Evolutionary conservation across 1,140 invertebrate genomes (phyloP).

Genomic region (Helicoverpa armigera): DNA sequence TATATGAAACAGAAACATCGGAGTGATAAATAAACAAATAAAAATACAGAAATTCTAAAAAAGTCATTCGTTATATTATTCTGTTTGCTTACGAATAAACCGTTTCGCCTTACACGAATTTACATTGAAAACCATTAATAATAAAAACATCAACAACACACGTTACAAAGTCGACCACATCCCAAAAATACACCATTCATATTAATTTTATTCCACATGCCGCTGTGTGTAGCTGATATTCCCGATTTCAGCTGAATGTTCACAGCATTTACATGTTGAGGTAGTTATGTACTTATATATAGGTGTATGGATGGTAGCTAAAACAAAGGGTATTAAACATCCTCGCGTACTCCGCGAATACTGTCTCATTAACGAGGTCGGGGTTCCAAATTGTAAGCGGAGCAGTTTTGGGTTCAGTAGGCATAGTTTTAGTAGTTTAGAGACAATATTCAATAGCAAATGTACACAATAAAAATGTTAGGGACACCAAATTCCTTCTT

Average conservation of each 20-base stretch:
- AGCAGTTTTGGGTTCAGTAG: not conserved
- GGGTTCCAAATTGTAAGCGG: conserved; percentile 5
- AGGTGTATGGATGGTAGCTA: not conserved
- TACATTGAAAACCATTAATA: not conserved
- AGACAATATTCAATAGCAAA: too few relatives aligned
- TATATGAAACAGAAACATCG: too few relatives aligned
- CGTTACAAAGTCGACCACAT: not conserved
- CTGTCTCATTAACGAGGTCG: conserved; percentile 38
- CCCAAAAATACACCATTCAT: conserved; percentile 7
- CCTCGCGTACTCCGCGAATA: not conserved
- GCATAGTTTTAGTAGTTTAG: not conserved
- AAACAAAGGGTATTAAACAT: conserved; percentile 33
- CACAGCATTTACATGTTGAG: not conserved
- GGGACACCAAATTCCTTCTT: too few relatives aligned
- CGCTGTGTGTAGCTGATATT: not conserved
- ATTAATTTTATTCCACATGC: conserved; percentile 31
- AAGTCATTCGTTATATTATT: too few relatives aligned
- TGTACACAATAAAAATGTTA: too few relatives aligned
- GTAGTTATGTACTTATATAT: not conserved
- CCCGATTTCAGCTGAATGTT: not conserved
- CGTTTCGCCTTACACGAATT: not conserved
- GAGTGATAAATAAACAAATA: too few relatives aligned
- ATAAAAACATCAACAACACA: not conserved
- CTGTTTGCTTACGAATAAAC: not conserved
- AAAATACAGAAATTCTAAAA: too few relatives aligned